These are phyloP conservation scores for Athene noctua DNA, from an alignment of 2,113 vertebrate genomes.

Conservation along the genomic window DNA sequence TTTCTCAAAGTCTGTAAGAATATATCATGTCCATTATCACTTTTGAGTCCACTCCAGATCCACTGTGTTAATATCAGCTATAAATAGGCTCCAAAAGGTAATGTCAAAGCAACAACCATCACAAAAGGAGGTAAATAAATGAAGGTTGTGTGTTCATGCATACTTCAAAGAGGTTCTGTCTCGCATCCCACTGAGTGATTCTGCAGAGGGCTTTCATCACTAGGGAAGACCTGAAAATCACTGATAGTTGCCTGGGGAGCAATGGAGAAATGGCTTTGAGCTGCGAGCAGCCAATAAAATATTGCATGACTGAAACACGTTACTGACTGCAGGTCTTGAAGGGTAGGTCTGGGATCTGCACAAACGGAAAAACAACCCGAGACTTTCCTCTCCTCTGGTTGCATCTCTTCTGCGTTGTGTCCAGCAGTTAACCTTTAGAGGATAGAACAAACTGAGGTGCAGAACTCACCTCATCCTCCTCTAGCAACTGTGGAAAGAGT, in stretches of 20 bases:
- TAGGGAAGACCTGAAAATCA: not conserved
- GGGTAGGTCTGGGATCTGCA: not conserved
- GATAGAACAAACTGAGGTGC: not conserved
- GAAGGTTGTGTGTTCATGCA: rapidly evolving
- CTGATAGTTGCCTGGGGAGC: not conserved
- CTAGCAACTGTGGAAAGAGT: not conserved
- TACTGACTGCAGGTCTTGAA: not conserved
- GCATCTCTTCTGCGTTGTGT: not conserved
- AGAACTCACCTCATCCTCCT: not conserved
- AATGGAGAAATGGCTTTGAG: not conserved
- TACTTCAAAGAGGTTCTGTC: not conserved
- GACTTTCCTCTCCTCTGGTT: not conserved
- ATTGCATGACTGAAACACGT: not conserved
- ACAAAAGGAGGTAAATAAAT: not conserved
- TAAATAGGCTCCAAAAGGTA: not conserved
- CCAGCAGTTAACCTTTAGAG: not conserved
- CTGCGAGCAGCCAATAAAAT: not conserved
- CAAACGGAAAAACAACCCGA: not conserved
- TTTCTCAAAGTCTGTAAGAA: not conserved
- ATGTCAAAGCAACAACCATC: not conserved
- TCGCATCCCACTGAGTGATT: rapidly evolving
- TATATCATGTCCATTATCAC: not conserved
- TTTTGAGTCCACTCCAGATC: not conserved
- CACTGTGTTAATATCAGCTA: not conserved
- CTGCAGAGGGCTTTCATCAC: not conserved